Base-by-base conservation (phyloP, 2,888 invertebrate genomes). In the Sialis lutaria region DNA sequence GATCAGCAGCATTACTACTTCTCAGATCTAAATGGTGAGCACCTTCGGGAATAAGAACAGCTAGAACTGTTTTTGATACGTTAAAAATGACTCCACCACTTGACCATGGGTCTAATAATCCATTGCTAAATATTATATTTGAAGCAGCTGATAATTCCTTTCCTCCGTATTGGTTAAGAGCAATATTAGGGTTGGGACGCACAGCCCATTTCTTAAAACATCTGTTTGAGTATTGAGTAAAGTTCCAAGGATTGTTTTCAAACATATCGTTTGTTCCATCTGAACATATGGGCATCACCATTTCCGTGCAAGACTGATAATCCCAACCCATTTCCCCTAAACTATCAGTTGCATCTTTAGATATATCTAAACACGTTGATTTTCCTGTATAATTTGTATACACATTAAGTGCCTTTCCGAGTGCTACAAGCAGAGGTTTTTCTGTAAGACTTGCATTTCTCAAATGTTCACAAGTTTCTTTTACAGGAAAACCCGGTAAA, bases 281-380 rank as follows among this genome's bases (percentile, higher is more conserved):
- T 6, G 77, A 68, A 63, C 96, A 96, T 70, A 86, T 79, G 0
- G 96, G 96, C 89, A 95, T 92, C 50, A 93, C 82, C 86, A 97
- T 92, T 66, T 98, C 96, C 30, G 92, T 91, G 60, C 97, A 97
- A 0, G 84, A 74, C 82, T 91, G 90, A 60, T 81, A 88, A 52
- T 77, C 69, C 93, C 93, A 95, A 1, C 82, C 86, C 5, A 60
- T 54, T 9, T 77, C 77, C 9, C 81, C 82, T 6, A 89, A 62
- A 49, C 68, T 64, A 4, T 69, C 67, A 42, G 73, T 72, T 30
- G 78, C 67, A 9, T 74, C 68, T 33, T 73, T 67, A 39, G 60
- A 65, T 50, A 74, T 74, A 57, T 84, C 67, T 12, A 87, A 67
- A 59, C 93, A 93, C 48, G 71, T 69, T 1, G 68, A 65, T 44